Evolutionary conservation across 2,888 invertebrate species (phyloP).

Genomic region (Pachycephus smyrnensis): DNA sequence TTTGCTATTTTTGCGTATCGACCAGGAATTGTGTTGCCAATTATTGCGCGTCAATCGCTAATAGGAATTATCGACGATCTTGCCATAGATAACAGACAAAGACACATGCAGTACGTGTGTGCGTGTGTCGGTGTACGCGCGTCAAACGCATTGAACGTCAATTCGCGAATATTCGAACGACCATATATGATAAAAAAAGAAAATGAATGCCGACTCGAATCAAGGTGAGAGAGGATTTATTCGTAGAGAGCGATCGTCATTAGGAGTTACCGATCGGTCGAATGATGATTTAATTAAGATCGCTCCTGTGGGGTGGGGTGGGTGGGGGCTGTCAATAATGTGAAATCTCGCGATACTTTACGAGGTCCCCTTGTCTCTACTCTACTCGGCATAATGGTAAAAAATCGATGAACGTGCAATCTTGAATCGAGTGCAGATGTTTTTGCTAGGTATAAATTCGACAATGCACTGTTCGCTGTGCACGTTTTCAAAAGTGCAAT

Average conservation of each 20-base stretch:
- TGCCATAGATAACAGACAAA: not conserved
- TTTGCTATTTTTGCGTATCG: not conserved
- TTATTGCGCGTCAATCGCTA: not conserved
- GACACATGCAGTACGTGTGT: no score
- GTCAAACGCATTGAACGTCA: not conserved
- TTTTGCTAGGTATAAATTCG: not conserved
- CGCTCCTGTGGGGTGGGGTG: no score
- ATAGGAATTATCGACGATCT: not conserved
- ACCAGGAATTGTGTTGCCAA: not conserved
- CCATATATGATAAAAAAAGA: not conserved
- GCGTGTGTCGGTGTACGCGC: not conserved
- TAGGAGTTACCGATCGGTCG: not conserved
- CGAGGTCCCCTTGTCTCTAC: no score
- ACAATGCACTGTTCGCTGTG: not conserved
- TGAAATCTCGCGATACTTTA: no score
- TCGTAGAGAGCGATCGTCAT: not conserved
- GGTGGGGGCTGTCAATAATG: not conserved
- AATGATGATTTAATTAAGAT: not conserved
- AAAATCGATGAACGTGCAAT: not conserved
- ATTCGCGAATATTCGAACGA: not conserved
- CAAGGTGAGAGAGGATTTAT: not conserved
- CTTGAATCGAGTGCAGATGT: not conserved
- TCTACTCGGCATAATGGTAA: not conserved
- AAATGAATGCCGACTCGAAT: not conserved
- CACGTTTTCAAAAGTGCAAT: not conserved